A percentile compares a stretch with the other conserved stretches of the same genome.
Conservation (phyloP, 2,797 vertebrate genomes). For the Pseudochirops corinnae region DNA sequence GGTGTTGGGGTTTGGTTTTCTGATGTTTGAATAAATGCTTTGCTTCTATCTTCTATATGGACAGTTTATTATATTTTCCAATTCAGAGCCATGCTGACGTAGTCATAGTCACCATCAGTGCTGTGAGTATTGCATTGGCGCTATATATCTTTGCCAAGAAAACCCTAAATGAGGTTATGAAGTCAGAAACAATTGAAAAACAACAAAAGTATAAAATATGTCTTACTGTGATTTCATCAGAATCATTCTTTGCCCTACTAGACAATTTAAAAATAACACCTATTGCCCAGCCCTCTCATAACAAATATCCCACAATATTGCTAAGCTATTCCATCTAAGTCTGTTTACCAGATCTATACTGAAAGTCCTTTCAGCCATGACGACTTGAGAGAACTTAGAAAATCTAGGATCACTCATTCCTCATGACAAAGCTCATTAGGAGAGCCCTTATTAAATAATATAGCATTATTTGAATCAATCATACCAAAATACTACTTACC, state of each 20-base stretch:
- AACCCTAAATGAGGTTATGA: neutral
- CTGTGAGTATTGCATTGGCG: no score
- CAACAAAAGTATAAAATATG: neutral
- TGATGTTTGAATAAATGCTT: no score
- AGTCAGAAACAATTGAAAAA: neutral
- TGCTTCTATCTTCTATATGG: no score
- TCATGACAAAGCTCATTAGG: neutral
- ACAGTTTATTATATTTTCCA: no score
- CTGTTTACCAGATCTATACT: neutral
- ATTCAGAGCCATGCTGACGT: no score
- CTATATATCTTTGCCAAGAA: no score
- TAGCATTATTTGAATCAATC: no score
- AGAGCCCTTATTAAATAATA: neutral
- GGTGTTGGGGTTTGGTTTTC: no score
- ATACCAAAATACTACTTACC: neutral
- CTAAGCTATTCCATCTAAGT: neutral
- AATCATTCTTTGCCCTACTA: neutral
- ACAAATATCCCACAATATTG: neutral
- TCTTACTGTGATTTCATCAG: neutral
- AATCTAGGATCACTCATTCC: neutral
- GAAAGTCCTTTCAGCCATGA: neutral
- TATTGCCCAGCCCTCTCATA: no score
- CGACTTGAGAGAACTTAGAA: neutral
- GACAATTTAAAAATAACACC: no score
- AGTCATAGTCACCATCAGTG: no score